These are phyloP conservation scores for Lepidurus apus DNA, from an alignment of 1,140 invertebrate species.

Conservation along the genomic window DNA sequence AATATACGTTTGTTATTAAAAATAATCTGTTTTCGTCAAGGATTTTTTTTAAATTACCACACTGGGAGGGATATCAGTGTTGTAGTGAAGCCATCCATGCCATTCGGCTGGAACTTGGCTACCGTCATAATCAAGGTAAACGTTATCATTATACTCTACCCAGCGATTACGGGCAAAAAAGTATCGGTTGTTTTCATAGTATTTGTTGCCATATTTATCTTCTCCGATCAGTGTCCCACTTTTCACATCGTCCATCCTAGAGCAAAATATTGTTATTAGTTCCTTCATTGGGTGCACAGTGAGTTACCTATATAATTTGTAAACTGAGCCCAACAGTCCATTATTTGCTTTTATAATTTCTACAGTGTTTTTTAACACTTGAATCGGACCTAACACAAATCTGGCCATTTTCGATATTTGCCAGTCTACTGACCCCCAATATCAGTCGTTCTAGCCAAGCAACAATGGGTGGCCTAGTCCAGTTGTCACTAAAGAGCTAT, in stretches of 20 bases:
- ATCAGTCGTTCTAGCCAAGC: neutral
- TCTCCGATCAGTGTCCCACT: constrained; percentile 78
- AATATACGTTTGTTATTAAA: neutral
- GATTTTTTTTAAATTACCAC: constrained; percentile 33
- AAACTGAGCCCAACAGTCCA: neutral
- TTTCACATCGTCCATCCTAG: constrained; percentile 80
- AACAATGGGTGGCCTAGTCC: neutral
- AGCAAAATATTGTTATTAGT: constrained; percentile 38
- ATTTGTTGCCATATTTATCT: constrained; percentile 94
- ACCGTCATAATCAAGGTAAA: constrained; percentile 83
- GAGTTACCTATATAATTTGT: neutral
- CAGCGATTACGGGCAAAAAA: constrained; percentile 88
- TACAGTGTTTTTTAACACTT: neutral
- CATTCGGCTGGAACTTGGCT: constrained; percentile 89
- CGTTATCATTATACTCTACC: constrained; percentile 76
- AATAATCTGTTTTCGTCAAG: neutral
- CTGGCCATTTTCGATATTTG: neutral
- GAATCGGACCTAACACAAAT: neutral
- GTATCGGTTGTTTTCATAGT: constrained; percentile 85
- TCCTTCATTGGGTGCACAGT: neutral
- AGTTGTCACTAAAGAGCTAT: neutral
- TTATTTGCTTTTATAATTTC: neutral
- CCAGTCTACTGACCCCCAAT: neutral
- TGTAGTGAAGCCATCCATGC: constrained; percentile 81
- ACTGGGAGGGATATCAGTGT: constrained; percentile 67